Evolutionary conservation across 2,113 vertebrate species (phyloP), one percentile per base, ranked within the genome.

Genomic region (Zosterops borbonicus): DNA sequence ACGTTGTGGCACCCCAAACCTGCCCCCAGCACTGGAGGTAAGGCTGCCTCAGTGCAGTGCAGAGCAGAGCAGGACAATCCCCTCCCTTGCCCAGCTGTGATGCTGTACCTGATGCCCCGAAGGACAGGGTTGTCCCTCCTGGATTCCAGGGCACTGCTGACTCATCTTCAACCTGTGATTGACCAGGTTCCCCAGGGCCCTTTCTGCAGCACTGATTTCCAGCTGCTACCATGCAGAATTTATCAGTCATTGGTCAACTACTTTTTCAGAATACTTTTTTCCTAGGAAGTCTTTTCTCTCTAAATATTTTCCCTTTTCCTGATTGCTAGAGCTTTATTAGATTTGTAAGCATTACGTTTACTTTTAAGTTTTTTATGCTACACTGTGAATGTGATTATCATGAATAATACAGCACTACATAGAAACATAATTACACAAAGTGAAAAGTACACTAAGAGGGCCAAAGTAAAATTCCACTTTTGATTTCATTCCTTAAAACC

Each of bases 141-240:
- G 60, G n/a, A 24, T 56, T 8, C 24, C 50, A 41, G 19, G 50
- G 42, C 60, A 49, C 29, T 75, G 20, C 42, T 65, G 60, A 0
- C 20, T 14, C 20, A 16, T 0, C 0, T 10, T 49, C 5, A 42
- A 4, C 24, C 29, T 58, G 6, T 1, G 1, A 11, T 2, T 0
- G 1, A 35, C 2, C 42, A 35, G 62, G 35, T 29, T 0, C 2
- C 13, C 9, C 31, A 35, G 6, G 1, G 2, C 5, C 11, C 37
- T 86, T 76, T 27, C 53, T 2, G 2, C 2, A 6, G 27, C 7
- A 5, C 11, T 53, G 9, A 4, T 28, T 25, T 69, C 22, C 33
- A 69, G 22, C 15, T 8, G 1, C 27, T 62, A 16, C 31, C 7
- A 25, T 25, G 10, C 3, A 19, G 42, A 81, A 63, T 59, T 59